Evolutionary conservation across 2,113 vertebrate genomes (phyloP).

Genomic region (Tragelaphus imberbis): DNA sequence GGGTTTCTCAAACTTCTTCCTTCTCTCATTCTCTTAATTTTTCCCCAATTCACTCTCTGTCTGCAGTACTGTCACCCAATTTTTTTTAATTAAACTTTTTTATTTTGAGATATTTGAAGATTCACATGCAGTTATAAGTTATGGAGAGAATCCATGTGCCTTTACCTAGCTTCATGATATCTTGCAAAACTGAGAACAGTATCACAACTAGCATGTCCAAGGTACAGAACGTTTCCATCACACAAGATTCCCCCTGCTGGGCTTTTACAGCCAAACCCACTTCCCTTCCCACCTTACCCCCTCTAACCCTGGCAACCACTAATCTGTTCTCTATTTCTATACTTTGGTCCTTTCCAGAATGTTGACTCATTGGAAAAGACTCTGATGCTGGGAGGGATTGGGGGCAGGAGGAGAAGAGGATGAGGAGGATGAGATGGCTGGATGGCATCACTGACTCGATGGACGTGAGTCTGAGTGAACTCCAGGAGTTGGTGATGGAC

Average conservation of each 20-base stretch:
- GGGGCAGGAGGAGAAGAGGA: too few relatives aligned
- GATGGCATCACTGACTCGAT: too few relatives aligned
- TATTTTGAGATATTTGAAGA: not conserved
- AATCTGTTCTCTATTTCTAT: not conserved
- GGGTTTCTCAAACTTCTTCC: not conserved
- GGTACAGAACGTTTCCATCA: not conserved
- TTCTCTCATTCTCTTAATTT: not conserved
- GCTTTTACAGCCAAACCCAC: not conserved
- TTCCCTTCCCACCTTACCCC: not conserved
- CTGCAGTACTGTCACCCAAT: not conserved
- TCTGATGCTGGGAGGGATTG: too few relatives aligned
- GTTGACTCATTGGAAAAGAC: too few relatives aligned
- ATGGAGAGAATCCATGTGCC: not conserved
- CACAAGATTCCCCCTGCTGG: not conserved
- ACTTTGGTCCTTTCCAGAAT: not conserved
- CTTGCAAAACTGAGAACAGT: not conserved
- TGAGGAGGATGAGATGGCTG: too few relatives aligned
- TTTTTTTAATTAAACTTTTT: not conserved
- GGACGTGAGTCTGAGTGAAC: too few relatives aligned
- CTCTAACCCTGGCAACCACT: not conserved
- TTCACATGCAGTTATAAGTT: not conserved
- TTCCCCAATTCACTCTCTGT: not conserved
- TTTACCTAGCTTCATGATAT: not conserved
- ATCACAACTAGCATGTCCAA: not conserved
- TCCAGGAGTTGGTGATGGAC: too few relatives aligned